Evolutionary conservation across 2,113 vertebrate genomes (phyloP).

Genomic region (human (Homo sapiens)): GRCh38 chr12:93345001-93345500

Average conservation of each 20-base stretch:
- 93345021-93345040: neutral
- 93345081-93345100: neutral
- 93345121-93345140: neutral
- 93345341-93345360: too few relatives aligned
- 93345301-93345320: too few relatives aligned
- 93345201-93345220: too few relatives aligned
- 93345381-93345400: too few relatives aligned
- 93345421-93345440: too few relatives aligned
- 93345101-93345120: neutral
- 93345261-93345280: too few relatives aligned
- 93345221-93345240: too few relatives aligned
- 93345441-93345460: too few relatives aligned
- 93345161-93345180: neutral
- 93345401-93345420: too few relatives aligned
- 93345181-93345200: neutral
- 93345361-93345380: fast-evolving
- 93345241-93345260: too few relatives aligned
- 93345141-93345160: neutral
- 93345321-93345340: too few relatives aligned
- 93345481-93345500: neutral
- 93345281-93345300: neutral
- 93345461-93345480: neutral
- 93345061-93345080: neutral
- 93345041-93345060: neutral
- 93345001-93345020: neutral